Conservation (phyloP, 2,888 invertebrate species). For the Sarcophaga caerulescens region DNA sequence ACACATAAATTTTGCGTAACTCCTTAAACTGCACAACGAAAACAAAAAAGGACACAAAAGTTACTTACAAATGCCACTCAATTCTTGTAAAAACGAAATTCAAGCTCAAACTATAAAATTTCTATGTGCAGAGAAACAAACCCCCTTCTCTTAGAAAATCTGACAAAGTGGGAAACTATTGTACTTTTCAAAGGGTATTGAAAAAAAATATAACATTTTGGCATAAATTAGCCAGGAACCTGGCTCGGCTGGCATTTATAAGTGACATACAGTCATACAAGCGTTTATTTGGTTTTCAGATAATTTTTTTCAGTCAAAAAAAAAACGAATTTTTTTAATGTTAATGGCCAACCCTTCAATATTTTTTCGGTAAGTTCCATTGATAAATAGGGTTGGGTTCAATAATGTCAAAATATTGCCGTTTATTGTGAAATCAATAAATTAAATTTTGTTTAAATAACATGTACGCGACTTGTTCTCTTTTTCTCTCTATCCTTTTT, state of each 20-base stretch:
- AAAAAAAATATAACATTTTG: slow-evolving; percentile 32
- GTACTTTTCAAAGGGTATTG: slow-evolving; percentile 17
- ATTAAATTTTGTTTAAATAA: slow-evolving; percentile 54
- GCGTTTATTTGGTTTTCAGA: slow-evolving; percentile 29
- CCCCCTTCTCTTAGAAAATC: slow-evolving; percentile 30
- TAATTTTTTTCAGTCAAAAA: slow-evolving; percentile 37
- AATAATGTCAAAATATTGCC: slow-evolving; percentile 68
- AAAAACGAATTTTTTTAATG: slow-evolving; percentile 6
- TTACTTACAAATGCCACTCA: slow-evolving; percentile 63
- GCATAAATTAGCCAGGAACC: slow-evolving; percentile 65
- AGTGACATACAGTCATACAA: slow-evolving; percentile 5
- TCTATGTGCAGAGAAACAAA: neutral
- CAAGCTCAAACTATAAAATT: slow-evolving; percentile 36
- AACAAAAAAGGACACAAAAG: slow-evolving; percentile 62
- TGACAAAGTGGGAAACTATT: slow-evolving; percentile 35
- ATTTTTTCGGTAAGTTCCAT: slow-evolving; percentile 13
- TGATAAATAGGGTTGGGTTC: slow-evolving; percentile 68
- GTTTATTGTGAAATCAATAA: slow-evolving; percentile 67
- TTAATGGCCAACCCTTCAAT: slow-evolving; percentile 62
- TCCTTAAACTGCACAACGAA: slow-evolving; percentile 68
- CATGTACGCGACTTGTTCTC: too few relatives aligned
- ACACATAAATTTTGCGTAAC: slow-evolving; percentile 71
- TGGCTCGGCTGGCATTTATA: slow-evolving; percentile 27
- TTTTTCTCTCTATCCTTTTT: too few relatives aligned
- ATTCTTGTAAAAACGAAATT: slow-evolving; percentile 54